These are phyloP conservation scores for Saturnia japonica DNA, from an alignment of 2,888 invertebrate species.

Conservation along the genomic window DNA sequence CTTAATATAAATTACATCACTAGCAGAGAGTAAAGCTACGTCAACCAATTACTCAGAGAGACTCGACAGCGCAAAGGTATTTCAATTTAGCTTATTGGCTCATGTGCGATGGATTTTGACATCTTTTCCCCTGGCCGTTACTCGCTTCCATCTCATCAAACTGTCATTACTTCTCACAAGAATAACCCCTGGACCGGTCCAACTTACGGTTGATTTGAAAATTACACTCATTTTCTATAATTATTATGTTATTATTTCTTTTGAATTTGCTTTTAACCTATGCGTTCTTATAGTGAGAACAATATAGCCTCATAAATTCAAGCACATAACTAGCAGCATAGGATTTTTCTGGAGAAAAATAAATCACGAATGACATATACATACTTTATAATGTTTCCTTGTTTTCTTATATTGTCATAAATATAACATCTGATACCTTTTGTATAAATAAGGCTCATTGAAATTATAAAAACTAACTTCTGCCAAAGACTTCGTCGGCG, in stretches of 20 bases:
- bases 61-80: constrained; percentile 69
- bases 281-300: neutral
- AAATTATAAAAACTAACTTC: too few relatives aligned
- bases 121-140: constrained; percentile 67
- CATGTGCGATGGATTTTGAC: constrained; percentile 74
- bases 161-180: constrained; percentile 51
- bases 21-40: constrained; percentile 58
- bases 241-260: neutral
- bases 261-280: neutral
- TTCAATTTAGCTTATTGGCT: constrained; percentile 79
- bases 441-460: too few relatives aligned
- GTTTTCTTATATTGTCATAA: too few relatives aligned
- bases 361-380: too few relatives aligned
- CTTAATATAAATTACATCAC: constrained; percentile 46
- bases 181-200: constrained; percentile 38
- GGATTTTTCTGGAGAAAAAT: too few relatives aligned
- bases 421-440: too few relatives aligned
- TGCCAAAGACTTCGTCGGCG: too few relatives aligned
- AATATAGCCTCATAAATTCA: neutral
- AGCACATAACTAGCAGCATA: neutral
- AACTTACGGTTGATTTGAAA: constrained; percentile 1
- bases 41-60: constrained; percentile 78
- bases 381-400: too few relatives aligned
- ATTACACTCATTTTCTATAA: constrained; percentile 7
- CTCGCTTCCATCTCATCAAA: constrained; percentile 68